A percentile compares a stretch with the other conserved stretches of the same genome.
phyloP scores from a whole-genome alignment of 2,113 vertebrate genomes.

The Prinia subflava region DNA sequence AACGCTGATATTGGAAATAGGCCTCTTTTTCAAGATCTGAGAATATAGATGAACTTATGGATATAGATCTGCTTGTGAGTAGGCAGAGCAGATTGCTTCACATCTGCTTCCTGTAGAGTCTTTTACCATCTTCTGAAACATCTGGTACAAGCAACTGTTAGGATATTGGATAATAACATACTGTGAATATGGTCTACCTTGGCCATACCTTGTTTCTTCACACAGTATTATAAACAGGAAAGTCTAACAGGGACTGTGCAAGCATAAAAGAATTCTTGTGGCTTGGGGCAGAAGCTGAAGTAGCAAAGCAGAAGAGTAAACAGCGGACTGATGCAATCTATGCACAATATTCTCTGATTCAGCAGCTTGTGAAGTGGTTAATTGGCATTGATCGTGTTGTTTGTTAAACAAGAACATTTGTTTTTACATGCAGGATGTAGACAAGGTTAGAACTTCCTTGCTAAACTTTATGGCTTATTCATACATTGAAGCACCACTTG shows the following conservation, averaged over 20 bases:
- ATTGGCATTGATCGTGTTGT: neutral
- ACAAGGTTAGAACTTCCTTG: slow-evolving; percentile 19
- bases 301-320: neutral
- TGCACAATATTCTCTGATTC: neutral
- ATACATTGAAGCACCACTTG: neutral
- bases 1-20: neutral
- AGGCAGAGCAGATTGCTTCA: slow-evolving; percentile 17
- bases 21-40: neutral
- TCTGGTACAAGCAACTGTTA: neutral
- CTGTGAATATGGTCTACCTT: neutral
- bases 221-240: neutral
- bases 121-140: slow-evolving; percentile 4
- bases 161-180: neutral
- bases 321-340: neutral
- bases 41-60: neutral
- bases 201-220: neutral
- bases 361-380: neutral
- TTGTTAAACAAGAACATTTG: neutral
- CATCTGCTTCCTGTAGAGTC: neutral
- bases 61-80: neutral
- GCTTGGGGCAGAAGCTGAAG: neutral
- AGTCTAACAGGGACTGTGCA: neutral
- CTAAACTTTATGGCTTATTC: neutral
- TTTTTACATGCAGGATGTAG: neutral
- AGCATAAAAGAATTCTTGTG: neutral